Evolutionary conservation across 2,113 vertebrate species (phyloP).

Genomic region (Apaloderma vittatum): DNA sequence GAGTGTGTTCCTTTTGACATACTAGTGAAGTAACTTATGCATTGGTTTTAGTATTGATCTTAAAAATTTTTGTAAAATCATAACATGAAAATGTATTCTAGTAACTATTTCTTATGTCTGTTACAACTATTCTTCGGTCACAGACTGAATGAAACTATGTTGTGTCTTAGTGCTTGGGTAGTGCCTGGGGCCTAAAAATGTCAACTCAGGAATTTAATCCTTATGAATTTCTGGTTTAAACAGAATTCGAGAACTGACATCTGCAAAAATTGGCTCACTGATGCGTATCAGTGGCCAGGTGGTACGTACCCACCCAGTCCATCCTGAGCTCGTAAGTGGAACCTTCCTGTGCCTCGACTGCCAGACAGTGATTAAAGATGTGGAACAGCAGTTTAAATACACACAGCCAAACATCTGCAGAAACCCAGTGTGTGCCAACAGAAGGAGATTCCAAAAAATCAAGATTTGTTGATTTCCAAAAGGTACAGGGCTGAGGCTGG

Average conservation of each 20-base stretch:
- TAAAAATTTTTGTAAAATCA: background rate
- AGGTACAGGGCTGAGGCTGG: constrained; percentile 77
- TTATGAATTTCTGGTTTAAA: background rate
- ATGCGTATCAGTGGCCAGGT: constrained; percentile 97
- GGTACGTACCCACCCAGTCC: constrained; percentile 95
- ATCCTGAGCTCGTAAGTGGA: constrained; percentile 95
- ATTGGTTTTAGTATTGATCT: background rate
- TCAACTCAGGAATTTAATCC: background rate
- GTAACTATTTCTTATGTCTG: background rate
- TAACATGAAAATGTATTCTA: background rate
- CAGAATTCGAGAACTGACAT: constrained; percentile 95
- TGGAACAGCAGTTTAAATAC: constrained; percentile 98
- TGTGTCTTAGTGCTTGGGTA: background rate
- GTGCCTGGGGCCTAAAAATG: background rate
- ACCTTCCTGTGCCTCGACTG: constrained; percentile 97
- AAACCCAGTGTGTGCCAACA: constrained; percentile 96
- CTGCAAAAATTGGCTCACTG: constrained; percentile 91
- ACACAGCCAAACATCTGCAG: constrained; percentile 96
- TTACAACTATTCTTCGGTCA: background rate
- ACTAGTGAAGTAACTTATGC: background rate
- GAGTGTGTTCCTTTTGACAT: background rate
- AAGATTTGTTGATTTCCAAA: constrained; percentile 98
- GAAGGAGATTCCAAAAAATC: constrained; percentile 96
- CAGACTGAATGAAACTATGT: background rate
- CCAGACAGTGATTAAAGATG: constrained; percentile 92